Evolutionary conservation across 2,888 invertebrate species (phyloP), one percentile per base, ranked within the genome.

Genomic region (Tenthredo livida): DNA sequence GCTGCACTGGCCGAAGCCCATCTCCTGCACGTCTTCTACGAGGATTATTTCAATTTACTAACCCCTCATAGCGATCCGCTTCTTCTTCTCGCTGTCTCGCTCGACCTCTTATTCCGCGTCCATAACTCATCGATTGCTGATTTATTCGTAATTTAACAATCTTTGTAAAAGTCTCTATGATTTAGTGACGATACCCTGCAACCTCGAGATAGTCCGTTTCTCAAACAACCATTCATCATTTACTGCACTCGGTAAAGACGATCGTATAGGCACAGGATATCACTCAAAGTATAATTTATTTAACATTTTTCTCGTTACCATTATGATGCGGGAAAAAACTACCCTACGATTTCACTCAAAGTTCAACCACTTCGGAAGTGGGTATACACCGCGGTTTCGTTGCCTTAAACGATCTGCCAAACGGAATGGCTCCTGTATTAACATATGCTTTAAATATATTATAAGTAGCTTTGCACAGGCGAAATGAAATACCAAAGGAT

Each of bases 11-110:
- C 61, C 33, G 29, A 29, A 29, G 25, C 50, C 77, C 77, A 54
- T 77, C 50, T 77, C 29, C 21, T 21, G 21, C 21, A 54, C 80
- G 80, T 83, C 47, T 70, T 70, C 83, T 67, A 65, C 83, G 67
- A 90, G 90, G 91, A 91, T 92, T 90, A 92, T 92, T 92, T 92
- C 92, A 92, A 92, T 92, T 92, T 92, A 91, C 91, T 67, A 85
- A 84, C 73, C 84, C 78, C 84, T 50, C 84, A 61, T 84, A 54
- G 75, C 77, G 25, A 54, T 72, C 40, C 73, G 21, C 40, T 80
- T 17, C 73, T 80, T 17, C 73, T 37, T 78, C 25, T 58, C 43
- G 17, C 33, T 43, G 67, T 77, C 78, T 86, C 85, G 47, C 47
- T 73, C 85, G 83, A 85, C 86, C 70, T 85, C 84, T 73, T 75